Base-by-base conservation (phyloP, 1,140 invertebrate species). In the Bombus superbus region DNA sequence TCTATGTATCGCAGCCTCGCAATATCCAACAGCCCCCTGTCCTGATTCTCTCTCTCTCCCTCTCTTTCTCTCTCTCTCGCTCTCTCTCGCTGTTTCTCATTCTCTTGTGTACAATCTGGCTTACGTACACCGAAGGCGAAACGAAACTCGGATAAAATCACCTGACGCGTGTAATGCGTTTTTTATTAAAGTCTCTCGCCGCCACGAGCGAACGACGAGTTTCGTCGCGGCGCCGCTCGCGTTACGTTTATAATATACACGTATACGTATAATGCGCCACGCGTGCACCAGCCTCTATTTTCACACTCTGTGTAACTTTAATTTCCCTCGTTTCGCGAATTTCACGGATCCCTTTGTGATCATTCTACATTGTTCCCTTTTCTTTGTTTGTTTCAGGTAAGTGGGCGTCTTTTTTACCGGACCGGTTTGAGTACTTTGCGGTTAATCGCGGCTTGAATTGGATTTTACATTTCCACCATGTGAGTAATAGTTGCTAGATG, bases 151-250 rank as follows among this genome's bases (percentile, higher is more conserved):
- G 83, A 68, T 90, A 93, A 93, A 92, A 93, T 93, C 92, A 93
- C 83, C 84, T 93, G 93, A 93, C 92, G 93, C 92, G 93, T 93
- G 91, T 93, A 93, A 93, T 93, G 93, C 92, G 93, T 91, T 93
- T 93, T 93, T 93, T 93, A 93, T 93, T 93, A 93, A 93, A 93
- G 85, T 81, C 76, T 77, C 83, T 77, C 44, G 66, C 15, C 47
- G 66, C 40, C 22, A n/a, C 8, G 35, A 9, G 28, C 13, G 22
- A 40, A 62, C 84, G 81, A n/a, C 32, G 44, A 35, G 42, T 42
- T n/a, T 53, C 66, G 32, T 42, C 62, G 69, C 78, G 42, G 10
- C 74, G 62, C 42, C 38, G 42, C 62, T 64, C 44, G 77, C 76
- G 57, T 73, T 32, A 74, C 86, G 47, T 86, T 74, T 81, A 88